Conservation (phyloP, 2,113 vertebrate species). For the Xiphophorus hellerii region DNA sequence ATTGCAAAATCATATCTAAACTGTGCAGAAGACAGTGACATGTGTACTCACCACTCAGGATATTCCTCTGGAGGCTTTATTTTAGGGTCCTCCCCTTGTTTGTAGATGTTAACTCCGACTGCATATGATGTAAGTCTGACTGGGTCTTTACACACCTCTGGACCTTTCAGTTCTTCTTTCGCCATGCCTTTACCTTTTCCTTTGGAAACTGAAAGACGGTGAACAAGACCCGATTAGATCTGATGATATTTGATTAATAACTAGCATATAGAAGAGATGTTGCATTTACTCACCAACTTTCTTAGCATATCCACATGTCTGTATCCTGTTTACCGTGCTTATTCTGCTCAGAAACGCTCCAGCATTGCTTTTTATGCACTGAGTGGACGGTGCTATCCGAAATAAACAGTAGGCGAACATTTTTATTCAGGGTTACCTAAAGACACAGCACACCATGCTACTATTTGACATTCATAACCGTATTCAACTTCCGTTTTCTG, state of each 20-base stretch:
- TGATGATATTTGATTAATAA: not conserved
- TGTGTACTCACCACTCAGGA: slow-evolving; percentile 86
- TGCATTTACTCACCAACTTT: slow-evolving; percentile 75
- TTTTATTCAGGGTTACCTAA: slow-evolving; percentile 12
- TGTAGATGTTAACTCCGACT: slow-evolving; percentile 89
- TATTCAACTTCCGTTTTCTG: slow-evolving; percentile 45
- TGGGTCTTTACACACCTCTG: slow-evolving; percentile 90
- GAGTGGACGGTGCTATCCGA: slow-evolving; percentile 15
- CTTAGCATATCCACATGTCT: slow-evolving; percentile 75
- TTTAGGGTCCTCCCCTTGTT: slow-evolving; percentile 86
- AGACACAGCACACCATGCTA: slow-evolving; percentile 21
- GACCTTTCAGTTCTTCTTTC: slow-evolving; percentile 84
- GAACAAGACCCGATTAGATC: not conserved
- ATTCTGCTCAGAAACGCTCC: slow-evolving; percentile 25
- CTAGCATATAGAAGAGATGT: not conserved
- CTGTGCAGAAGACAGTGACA: not conserved
- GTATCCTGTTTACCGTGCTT: slow-evolving; percentile 24
- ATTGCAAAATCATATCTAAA: not conserved
- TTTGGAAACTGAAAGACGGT: slow-evolving; percentile 76
- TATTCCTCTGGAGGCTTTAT: slow-evolving; percentile 85
- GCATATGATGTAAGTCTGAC: slow-evolving; percentile 82
- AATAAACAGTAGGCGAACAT: slow-evolving; percentile 58
- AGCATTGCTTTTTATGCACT: not conserved
- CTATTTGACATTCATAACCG: slow-evolving; percentile 58
- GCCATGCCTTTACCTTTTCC: slow-evolving; percentile 79